Percentiles rank a stretch among this genome's conserved stretches.
Evolutionary conservation across 2,113 vertebrate genomes (phyloP).

Genomic region (Nibea albiflora): DNA sequence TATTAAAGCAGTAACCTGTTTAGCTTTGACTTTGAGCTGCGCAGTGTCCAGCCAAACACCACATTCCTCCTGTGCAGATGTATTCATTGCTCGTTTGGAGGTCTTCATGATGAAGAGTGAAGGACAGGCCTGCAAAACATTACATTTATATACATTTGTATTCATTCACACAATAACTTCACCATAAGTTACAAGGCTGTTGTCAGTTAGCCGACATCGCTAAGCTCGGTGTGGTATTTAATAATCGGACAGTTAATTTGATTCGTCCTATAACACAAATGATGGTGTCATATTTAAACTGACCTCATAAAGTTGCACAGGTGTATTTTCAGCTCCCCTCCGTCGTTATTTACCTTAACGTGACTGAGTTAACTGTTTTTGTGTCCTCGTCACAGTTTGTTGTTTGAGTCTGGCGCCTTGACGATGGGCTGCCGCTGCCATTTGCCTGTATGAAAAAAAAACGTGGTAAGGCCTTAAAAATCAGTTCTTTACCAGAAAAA

Average conservation of each 20-base stretch:
- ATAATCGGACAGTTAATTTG: background rate
- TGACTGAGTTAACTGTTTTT: accelerated
- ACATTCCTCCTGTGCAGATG: conserved; percentile 69
- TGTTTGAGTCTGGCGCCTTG: conserved; percentile 72
- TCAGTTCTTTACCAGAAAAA: accelerated
- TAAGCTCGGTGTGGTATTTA: background rate
- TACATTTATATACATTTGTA: background rate
- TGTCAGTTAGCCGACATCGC: background rate
- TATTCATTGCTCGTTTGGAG: conserved; percentile 30
- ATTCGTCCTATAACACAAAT: background rate
- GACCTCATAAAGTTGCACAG: background rate
- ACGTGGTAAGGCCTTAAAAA: background rate
- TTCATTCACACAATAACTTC: background rate
- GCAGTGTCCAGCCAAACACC: conserved; percentile 84
- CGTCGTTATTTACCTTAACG: background rate
- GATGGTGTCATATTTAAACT: background rate
- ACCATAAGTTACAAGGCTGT: no score
- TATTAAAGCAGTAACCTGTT: conserved; percentile 62
- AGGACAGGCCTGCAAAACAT: background rate
- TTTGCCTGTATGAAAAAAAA: conserved; percentile 37
- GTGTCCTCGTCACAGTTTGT: background rate
- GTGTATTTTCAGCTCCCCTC: background rate
- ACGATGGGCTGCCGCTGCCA: background rate
- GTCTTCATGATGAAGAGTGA: conserved; percentile 67
- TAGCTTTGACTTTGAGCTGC: conserved; percentile 79